Conservation (phyloP, 2,888 invertebrate genomes). For the Mamestra brassicae region DNA sequence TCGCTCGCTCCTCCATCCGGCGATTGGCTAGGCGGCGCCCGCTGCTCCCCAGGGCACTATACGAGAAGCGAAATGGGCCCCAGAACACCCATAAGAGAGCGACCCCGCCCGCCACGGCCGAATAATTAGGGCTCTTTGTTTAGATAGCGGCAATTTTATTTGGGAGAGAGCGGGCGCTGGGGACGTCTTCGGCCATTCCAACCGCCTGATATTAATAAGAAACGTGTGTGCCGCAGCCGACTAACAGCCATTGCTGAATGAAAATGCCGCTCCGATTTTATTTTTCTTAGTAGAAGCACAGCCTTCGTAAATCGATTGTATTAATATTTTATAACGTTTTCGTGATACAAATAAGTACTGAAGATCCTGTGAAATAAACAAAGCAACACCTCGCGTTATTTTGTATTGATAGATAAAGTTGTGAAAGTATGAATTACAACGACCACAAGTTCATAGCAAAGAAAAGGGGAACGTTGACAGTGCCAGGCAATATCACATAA, state of each 20-base stretch:
- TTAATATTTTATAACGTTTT: constrained; percentile 43
- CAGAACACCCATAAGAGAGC: constrained; percentile 93
- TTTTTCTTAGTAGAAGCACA: constrained; percentile 61
- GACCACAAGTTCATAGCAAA: constrained; percentile 83
- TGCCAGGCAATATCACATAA: constrained; percentile 89
- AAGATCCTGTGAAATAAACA: constrained; percentile 14
- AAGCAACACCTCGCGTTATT: constrained; percentile 47
- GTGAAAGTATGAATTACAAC: constrained; percentile 81
- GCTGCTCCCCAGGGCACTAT: constrained; percentile 92
- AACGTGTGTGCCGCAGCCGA: constrained; percentile 83
- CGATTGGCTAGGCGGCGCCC: constrained; percentile 93
- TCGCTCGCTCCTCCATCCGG: constrained; percentile 89
- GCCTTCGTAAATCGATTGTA: constrained; percentile 53
- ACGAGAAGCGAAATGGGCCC: constrained; percentile 93
- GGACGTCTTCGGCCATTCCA: constrained; percentile 90
- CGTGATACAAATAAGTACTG: constrained; percentile 20
- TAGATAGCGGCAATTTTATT: constrained; percentile 92
- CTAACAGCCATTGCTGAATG: constrained; percentile 75
- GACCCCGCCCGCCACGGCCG: constrained; percentile 92
- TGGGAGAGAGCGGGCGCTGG: constrained; percentile 90
- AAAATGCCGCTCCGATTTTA: constrained; percentile 75
- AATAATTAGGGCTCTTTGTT: constrained; percentile 93
- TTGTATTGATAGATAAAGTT: constrained; percentile 82
- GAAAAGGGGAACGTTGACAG: constrained; percentile 86
- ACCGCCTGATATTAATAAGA: constrained; percentile 90